A percentile compares a stretch with the other conserved stretches of the same genome.
These are phyloP conservation scores for Marcusenius ussheri DNA, from an alignment of 2,113 vertebrate species.

Conservation along the genomic window DNA sequence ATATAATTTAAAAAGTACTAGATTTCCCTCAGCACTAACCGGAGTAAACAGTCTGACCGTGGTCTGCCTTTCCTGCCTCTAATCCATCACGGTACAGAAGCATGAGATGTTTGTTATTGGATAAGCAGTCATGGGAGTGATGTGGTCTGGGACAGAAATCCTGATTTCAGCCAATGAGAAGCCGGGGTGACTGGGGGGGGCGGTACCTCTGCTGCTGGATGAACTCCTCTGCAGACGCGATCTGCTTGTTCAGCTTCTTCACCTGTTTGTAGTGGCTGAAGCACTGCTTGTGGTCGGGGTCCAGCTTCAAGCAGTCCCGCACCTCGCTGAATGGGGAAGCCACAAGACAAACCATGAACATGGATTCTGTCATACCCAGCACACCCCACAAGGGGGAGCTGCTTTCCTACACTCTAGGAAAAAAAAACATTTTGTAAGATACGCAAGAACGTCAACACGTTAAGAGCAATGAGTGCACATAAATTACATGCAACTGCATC, in stretches of 20 bases:
- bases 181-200: too few relatives aligned
- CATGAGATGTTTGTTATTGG: not conserved
- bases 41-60: not conserved
- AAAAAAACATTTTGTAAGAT: not conserved
- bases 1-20: not conserved
- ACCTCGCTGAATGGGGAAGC: conserved; percentile 74
- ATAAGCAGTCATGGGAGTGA: not conserved
- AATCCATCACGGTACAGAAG: not conserved
- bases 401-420: not conserved
- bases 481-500: not conserved
- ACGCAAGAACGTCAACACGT: not conserved
- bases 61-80: not conserved
- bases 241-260: conserved; percentile 93
- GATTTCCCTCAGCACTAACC: not conserved
- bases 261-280: conserved; percentile 95
- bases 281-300: conserved; percentile 92
- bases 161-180: not conserved
- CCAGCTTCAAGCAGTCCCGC: conserved; percentile 91
- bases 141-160: not conserved
- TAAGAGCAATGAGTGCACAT: not conserved
- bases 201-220: conserved; percentile 81
- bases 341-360: not conserved
- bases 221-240: conserved; percentile 79
- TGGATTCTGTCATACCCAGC: not conserved
- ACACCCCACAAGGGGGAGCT: not conserved